Evolutionary conservation across 2,113 vertebrate genomes (phyloP).

Genomic region (Struthio camelus): DNA sequence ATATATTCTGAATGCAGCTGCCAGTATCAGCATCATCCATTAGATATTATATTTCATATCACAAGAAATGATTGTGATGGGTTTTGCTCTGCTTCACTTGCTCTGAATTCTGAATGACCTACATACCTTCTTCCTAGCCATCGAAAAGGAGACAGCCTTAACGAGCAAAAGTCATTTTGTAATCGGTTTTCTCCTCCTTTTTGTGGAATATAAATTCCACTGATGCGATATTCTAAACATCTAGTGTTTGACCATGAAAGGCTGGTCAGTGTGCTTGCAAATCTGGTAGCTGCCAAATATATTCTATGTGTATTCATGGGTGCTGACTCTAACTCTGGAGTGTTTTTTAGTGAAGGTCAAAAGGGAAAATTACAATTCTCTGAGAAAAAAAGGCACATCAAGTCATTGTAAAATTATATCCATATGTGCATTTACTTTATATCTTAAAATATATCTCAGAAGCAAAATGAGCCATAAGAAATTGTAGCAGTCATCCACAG

Average conservation of each 20-base stretch:
- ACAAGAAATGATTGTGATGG: background rate
- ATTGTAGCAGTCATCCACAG: background rate
- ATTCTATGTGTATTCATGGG: background rate
- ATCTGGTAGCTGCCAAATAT: background rate
- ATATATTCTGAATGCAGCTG: background rate
- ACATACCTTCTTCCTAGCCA: background rate
- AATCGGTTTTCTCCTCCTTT: background rate
- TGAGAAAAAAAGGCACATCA: background rate
- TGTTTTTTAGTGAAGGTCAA: background rate
- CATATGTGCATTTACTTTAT: background rate
- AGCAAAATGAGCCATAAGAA: background rate
- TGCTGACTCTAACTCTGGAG: background rate
- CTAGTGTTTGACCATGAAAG: background rate
- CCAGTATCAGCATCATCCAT: background rate
- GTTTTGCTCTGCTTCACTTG: slow-evolving; percentile 19
- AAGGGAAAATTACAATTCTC: background rate
- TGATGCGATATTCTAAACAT: slow-evolving; percentile 24
- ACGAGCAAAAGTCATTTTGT: slow-evolving; percentile 15
- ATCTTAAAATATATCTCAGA: background rate
- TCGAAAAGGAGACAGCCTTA: background rate
- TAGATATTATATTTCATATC: slow-evolving; percentile 2
- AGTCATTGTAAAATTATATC: background rate
- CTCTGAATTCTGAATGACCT: slow-evolving; percentile 28
- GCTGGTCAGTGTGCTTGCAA: background rate
- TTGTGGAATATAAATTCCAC: background rate